A percentile compares a stretch with the other conserved stretches of the same genome.
phyloP scores from a whole-genome alignment of 2,888 invertebrate species.

The Drosophila macrospina region DNA sequence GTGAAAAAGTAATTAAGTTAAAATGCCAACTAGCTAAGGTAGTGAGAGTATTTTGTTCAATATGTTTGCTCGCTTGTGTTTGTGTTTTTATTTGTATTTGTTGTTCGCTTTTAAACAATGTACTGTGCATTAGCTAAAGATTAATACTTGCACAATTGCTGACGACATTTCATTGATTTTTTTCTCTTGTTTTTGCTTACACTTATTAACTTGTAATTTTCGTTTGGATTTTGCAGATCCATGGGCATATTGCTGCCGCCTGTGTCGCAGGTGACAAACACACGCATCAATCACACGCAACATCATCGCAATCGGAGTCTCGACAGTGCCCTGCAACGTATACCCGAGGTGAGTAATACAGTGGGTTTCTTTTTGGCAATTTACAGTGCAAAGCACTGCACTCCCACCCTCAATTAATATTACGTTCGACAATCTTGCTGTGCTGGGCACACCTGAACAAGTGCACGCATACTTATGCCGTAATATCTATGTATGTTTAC shows the following conservation, averaged over 20 bases:
- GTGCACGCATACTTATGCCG: neutral
- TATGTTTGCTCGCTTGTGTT: constrained; percentile 20
- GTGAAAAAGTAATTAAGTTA: constrained; percentile 44
- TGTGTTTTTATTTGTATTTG: constrained; percentile 12
- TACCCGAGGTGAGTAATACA: constrained; percentile 89
- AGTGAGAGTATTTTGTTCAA: constrained; percentile 12
- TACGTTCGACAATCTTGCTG: constrained; percentile 7
- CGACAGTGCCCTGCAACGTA: constrained; percentile 95
- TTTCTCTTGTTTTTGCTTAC: neutral
- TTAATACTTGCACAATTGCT: constrained; percentile 27
- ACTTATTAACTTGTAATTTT: constrained; percentile 6
- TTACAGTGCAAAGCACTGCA: constrained; percentile 1
- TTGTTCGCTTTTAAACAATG: constrained; percentile 4
- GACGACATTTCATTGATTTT: constrained; percentile 59
- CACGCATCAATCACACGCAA: constrained; percentile 86
- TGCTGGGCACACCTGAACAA: constrained; percentile 32
- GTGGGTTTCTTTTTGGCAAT: constrained; percentile 1
- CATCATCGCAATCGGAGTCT: constrained; percentile 95
- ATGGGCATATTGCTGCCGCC: constrained; percentile 86
- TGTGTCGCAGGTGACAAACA: constrained; percentile 85
- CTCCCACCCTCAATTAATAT: neutral
- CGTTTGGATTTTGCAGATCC: constrained; percentile 78
- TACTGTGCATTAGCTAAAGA: neutral
- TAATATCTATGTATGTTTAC: constrained; percentile 22
- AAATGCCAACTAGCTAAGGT: constrained; percentile 18